Base-by-base conservation (phyloP, 2,888 invertebrate genomes). In the Aethes cnicana region DNA sequence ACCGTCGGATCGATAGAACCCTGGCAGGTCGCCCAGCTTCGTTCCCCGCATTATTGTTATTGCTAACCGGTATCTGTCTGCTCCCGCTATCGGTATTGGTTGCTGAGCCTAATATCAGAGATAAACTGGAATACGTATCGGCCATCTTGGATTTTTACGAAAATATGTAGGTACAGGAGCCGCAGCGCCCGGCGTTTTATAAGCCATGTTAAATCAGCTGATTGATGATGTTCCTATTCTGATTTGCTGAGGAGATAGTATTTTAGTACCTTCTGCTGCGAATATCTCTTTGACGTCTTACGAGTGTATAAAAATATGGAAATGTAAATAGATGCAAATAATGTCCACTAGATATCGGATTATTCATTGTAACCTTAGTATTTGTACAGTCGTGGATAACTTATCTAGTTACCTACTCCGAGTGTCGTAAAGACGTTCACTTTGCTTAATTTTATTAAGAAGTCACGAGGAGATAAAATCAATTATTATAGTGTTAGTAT, bases 21-120 rank as follows among this genome's bases (percentile, higher is more conserved):
- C 87, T 88, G 88, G 88, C 88, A 88, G 84, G 83, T 83, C 85
- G 88, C 88, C 87, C 86, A 84, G 82, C 81, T 79, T 73, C 80
- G 80, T 74, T 75, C 43, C 77, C 84, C 86, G 77, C 87, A 86
- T 87, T 87, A 88, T 87, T 87, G 87, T 88, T 88, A 88, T 88
- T 86, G 85, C 86, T 75, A 77, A 72, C 76, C 78, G 73, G 78
- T 81, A 81, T 84, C 85, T 82, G 78, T 80, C 73, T 73, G 74
- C 77, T 84, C 81, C 83, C 81, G 73, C 74, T 73, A 77, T 69
- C 43, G 67, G 66, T 61, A 71, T 86, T 83, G 85, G 77, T 77
- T 78, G 49, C 76, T 72, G 71, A 72, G 83, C 82, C 84, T 84
- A 76, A 77, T 81, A 72, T 75, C 74, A 62, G 64, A 77, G 77